These are phyloP conservation scores for Tamias sibiricus DNA, from an alignment of 2,113 vertebrate species.

Conservation along the genomic window DNA sequence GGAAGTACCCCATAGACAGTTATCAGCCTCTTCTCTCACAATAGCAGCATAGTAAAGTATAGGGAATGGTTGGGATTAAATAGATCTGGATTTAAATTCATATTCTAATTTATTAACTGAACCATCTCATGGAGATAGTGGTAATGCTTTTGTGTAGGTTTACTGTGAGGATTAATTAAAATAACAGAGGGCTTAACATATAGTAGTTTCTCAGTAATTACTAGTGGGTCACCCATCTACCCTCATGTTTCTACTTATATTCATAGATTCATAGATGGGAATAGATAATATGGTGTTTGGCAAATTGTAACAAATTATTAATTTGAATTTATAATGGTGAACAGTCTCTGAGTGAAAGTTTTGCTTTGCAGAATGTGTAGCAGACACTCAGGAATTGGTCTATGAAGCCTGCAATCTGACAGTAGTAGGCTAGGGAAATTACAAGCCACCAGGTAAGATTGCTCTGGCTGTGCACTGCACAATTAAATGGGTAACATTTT, in stretches of 20 bases:
- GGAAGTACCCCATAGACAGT: not conserved
- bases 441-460: not conserved
- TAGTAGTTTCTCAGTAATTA: slow-evolving; percentile 31
- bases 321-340: not conserved
- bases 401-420: not conserved
- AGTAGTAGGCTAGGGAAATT: not conserved
- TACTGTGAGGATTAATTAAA: slow-evolving; percentile 32
- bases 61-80: not conserved
- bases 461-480: too few relatives aligned
- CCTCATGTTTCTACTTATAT: not conserved
- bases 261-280: not conserved
- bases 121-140: not conserved
- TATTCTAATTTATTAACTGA: slow-evolving; percentile 40
- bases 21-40: not conserved
- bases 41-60: not conserved
- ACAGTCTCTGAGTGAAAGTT: not conserved
- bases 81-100: not conserved
- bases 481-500: not conserved
- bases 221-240: not conserved
- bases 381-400: not conserved
- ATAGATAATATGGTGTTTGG: not conserved
- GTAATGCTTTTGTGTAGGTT: not conserved
- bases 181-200: not conserved
- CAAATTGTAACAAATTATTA: not conserved
- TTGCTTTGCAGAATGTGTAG: not conserved